A percentile compares a stretch with the other conserved stretches of the same genome.
These are phyloP conservation scores for Eospalax fontanierii DNA, from an alignment of 2,797 vertebrate species.

Conservation along the genomic window DNA sequence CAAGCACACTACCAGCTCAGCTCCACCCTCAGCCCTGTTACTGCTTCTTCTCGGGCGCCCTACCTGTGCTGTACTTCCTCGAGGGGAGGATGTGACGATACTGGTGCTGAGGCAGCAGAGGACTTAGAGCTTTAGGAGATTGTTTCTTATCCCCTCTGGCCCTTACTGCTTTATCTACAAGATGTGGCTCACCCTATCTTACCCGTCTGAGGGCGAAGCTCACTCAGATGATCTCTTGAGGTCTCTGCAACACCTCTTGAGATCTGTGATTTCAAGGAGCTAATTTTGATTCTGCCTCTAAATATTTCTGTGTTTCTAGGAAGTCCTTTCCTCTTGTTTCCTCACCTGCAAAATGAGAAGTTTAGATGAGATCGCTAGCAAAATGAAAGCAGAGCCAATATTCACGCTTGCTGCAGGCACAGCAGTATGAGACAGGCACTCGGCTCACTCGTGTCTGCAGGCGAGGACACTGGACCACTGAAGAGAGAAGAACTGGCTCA, in stretches of 20 bases:
- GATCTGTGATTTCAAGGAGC: slow-evolving; percentile 73
- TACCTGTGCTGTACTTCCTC: not conserved
- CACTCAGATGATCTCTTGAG: slow-evolving; percentile 72
- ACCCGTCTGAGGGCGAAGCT: slow-evolving; percentile 72
- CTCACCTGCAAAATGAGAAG: slow-evolving; percentile 55
- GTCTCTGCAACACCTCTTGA: slow-evolving; percentile 64
- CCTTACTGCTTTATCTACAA: slow-evolving; percentile 73
- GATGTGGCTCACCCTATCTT: slow-evolving; percentile 80
- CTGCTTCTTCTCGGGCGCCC: not conserved
- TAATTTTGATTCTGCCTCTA: slow-evolving; percentile 51
- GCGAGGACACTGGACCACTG: slow-evolving; percentile 39
- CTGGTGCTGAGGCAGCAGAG: not conserved
- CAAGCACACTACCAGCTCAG: not conserved
- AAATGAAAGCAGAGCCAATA: not conserved
- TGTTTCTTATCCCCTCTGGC: slow-evolving; percentile 9
- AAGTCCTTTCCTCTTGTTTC: slow-evolving; percentile 6
- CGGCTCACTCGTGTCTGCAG: slow-evolving; percentile 12
- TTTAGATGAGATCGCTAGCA: slow-evolving; percentile 36
- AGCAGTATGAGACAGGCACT: too few relatives aligned
- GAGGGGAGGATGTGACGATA: not conserved
- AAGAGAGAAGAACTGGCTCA: not conserved
- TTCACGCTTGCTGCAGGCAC: not conserved
- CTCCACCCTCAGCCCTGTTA: not conserved
- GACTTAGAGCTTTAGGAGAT: not conserved
- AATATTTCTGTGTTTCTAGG: not conserved